These are phyloP conservation scores for Percopsis transmontana DNA, from an alignment of 2,113 vertebrate species.

Conservation along the genomic window DNA sequence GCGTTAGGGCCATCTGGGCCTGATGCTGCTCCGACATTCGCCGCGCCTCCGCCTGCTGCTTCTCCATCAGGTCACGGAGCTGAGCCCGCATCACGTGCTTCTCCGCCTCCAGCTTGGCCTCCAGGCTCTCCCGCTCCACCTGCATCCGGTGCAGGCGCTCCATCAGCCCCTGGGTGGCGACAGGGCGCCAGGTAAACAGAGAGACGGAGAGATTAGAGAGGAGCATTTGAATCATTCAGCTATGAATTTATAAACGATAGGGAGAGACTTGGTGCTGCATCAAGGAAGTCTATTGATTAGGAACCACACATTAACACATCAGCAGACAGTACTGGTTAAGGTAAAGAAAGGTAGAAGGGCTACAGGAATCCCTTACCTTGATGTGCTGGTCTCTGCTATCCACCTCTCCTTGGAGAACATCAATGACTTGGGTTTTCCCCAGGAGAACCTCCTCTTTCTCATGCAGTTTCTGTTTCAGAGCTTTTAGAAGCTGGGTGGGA, in stretches of 20 bases:
- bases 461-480: conserved; percentile 89
- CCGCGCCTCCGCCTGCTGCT: conserved; percentile 82
- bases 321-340: background rate
- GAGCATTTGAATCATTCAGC: too few species aligned
- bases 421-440: conserved; percentile 88
- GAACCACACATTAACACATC: background rate
- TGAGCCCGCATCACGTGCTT: conserved; percentile 91
- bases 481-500: conserved; percentile 78
- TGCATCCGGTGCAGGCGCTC: conserved; percentile 79
- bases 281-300: background rate
- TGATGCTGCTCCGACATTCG: conserved; percentile 63
- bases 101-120: conserved; percentile 89
- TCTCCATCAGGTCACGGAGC: conserved; percentile 87
- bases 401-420: conserved; percentile 87
- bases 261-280: too few species aligned
- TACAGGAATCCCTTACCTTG: conserved; percentile 53
- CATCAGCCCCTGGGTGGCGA: conserved; percentile 73
- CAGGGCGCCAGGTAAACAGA: too few species aligned
- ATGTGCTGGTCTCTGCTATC: conserved; percentile 83
- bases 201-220: background rate
- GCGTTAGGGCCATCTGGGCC: conserved; percentile 62
- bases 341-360: background rate
- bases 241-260: too few species aligned
- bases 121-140: conserved; percentile 85
- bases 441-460: conserved; percentile 91